These are phyloP conservation scores for Periophthalmus modestus DNA, from an alignment of 2,113 vertebrate genomes.

Conservation along the genomic window DNA sequence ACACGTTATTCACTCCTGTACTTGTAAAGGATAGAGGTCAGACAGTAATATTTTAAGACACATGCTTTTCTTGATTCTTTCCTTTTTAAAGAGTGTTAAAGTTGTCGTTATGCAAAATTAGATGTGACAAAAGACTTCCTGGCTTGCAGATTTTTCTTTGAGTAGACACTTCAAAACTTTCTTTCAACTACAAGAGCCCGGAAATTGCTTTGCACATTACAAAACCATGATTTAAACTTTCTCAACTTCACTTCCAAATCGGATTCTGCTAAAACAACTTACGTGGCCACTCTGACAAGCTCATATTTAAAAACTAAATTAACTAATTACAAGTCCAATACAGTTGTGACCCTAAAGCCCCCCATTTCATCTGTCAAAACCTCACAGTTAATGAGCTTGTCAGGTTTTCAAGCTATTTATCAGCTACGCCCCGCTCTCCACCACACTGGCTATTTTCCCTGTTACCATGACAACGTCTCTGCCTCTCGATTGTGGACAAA, in stretches of 20 bases:
- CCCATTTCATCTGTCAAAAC: constrained; percentile 19
- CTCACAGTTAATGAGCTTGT: constrained; percentile 45
- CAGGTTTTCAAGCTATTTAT: constrained; percentile 36
- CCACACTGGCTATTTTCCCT: constrained; percentile 57
- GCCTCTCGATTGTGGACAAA: constrained; percentile 56
- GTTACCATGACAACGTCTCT: constrained; percentile 64
- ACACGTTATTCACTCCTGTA: not conserved
- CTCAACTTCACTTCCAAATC: constrained; percentile 14
- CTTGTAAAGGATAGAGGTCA: not conserved
- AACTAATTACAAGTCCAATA: constrained; percentile 4
- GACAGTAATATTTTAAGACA: constrained; percentile 7
- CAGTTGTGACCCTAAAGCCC: constrained; percentile 19
- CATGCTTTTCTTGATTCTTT: not conserved
- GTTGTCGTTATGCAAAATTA: not conserved
- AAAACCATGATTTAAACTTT: constrained; percentile 15
- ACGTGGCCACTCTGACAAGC: constrained; percentile 26
- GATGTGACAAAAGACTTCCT: not conserved
- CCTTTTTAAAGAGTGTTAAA: not conserved
- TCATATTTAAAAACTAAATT: constrained; percentile 19
- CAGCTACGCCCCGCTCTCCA: constrained; percentile 51
- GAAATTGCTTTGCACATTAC: not conserved
- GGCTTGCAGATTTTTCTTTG: constrained; percentile 14
- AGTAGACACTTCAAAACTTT: constrained; percentile 7
- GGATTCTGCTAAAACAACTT: constrained; percentile 3
- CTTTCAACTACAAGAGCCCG: not conserved